Conservation (phyloP, 1,140 invertebrate genomes). For the Megathymus violae region DNA sequence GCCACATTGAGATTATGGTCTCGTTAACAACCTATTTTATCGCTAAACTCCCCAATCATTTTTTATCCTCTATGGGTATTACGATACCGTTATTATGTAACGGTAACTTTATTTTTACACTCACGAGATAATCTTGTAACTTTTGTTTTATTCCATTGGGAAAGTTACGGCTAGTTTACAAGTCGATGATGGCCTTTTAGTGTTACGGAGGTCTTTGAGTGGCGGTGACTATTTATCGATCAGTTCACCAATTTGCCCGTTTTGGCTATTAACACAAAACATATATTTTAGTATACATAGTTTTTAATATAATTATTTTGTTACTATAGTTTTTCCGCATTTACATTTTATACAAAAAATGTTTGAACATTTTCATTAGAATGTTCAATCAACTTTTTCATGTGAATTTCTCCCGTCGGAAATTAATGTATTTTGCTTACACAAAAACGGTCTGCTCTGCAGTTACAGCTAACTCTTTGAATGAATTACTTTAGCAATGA, state of each 20-base stretch:
- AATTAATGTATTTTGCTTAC: conserved; percentile 33
- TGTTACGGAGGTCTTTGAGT: too few species aligned
- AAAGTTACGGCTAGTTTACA: too few species aligned
- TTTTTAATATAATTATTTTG: not conserved
- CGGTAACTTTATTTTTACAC: too few species aligned
- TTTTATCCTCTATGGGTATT: too few species aligned
- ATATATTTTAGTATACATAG: too few species aligned
- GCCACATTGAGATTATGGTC: conserved; percentile 17
- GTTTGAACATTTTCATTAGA: conserved; percentile 6
- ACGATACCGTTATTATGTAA: too few species aligned
- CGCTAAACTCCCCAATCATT: not conserved
- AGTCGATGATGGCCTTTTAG: too few species aligned
- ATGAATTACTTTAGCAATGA: conserved; percentile 35
- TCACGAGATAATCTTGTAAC: too few species aligned
- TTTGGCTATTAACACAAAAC: too few species aligned
- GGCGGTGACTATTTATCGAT: too few species aligned
- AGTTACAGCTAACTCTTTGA: conserved; percentile 35
- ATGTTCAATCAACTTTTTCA: conserved; percentile 27
- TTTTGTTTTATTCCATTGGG: too few species aligned
- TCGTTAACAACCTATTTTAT: conserved; percentile 5
- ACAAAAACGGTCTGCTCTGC: conserved; percentile 30
- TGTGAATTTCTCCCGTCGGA: conserved; percentile 7
- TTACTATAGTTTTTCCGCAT: not conserved
- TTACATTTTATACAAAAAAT: conserved; percentile 5
- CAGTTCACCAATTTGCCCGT: too few species aligned